Evolutionary conservation across 2,888 invertebrate genomes (phyloP).

Genomic region (Perithous albicinctus): DNA sequence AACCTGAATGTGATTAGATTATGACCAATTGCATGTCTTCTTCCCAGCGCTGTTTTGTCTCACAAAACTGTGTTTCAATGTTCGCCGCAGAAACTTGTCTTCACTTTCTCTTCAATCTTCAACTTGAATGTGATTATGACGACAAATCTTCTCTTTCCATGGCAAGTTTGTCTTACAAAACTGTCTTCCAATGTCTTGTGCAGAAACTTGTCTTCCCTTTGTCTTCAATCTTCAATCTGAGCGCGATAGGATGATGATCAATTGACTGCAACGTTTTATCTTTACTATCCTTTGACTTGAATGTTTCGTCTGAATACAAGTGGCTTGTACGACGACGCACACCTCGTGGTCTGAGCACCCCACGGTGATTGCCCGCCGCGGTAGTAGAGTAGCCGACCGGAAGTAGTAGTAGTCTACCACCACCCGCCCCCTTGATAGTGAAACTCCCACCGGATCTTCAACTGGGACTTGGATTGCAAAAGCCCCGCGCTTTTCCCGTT

Average conservation of each 20-base stretch:
- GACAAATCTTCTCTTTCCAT: too few relatives aligned
- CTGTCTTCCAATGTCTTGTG: background rate
- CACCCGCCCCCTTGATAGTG: constrained; percentile 21
- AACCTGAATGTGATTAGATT: too few relatives aligned
- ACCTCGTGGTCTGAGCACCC: constrained; percentile 52
- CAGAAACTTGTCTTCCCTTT: background rate
- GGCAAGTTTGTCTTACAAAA: background rate
- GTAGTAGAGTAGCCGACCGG: constrained; percentile 51
- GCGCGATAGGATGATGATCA: background rate
- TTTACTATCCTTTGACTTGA: background rate
- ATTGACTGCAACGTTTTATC: background rate
- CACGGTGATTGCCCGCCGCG: constrained; percentile 59
- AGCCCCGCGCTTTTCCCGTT: constrained; percentile 25
- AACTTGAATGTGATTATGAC: background rate
- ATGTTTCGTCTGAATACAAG: background rate
- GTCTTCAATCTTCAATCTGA: background rate
- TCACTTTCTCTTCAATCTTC: background rate
- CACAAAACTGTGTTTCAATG: too few relatives aligned
- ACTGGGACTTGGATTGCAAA: constrained; percentile 38
- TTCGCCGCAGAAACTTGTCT: too few relatives aligned
- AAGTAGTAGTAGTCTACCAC: constrained; percentile 54
- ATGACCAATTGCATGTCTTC: too few relatives aligned
- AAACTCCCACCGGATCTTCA: constrained; percentile 27
- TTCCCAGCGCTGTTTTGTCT: too few relatives aligned
- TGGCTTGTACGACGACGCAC: constrained; percentile 24